Evolutionary conservation across 2,888 invertebrate species (phyloP), one percentile per base, ranked within the genome.

Genomic region (Epinotia demarniana): DNA sequence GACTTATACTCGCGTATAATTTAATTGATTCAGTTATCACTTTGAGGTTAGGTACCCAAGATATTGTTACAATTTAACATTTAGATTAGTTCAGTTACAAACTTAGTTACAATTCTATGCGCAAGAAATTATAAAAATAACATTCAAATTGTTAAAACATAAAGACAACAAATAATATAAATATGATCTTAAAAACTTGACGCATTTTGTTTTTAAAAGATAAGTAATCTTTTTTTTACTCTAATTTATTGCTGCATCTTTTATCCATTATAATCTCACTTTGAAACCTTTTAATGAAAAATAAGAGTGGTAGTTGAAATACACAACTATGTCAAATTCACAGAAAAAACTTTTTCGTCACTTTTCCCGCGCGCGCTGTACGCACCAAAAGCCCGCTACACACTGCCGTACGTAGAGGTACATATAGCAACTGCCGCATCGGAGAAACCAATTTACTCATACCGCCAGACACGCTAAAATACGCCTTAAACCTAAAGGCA

Each of bases 391-490:
- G 19, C 67, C 19, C 27, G 53, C 61, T 67, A 75, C 71, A 55
- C 46, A 75, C 75, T 75, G 70, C 60, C 68, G 68, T 58, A 53
- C 39, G 13, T n/a, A n/a, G n/a, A n/a, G n/a, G n/a, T 66, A 71
- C 53, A 39, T 66, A 64, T 70, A 66, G 33, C 55, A 13, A 43
- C 39, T 75, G 75, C 75, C 75, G 75, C 72, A 75, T 66, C 61
- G 72, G n/a, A 61, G 19, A 27, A 11, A 67, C 71, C 55, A 67
- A 57, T 18, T 39, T 27, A 46, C 27, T 3, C 11, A 19, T 11
- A 27, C 61, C 27, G 11, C 16, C 33, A 9, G 1, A 23, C 46
- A 57, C 43, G 16, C 9, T 4, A 27, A 33, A 72, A 46, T 55
- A 19, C 43, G 46, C 75, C 61, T 75, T 67, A 72, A 61, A 0